Evolutionary conservation across 2,797 vertebrate genomes (phyloP).

Genomic region (Nasua narica): DNA sequence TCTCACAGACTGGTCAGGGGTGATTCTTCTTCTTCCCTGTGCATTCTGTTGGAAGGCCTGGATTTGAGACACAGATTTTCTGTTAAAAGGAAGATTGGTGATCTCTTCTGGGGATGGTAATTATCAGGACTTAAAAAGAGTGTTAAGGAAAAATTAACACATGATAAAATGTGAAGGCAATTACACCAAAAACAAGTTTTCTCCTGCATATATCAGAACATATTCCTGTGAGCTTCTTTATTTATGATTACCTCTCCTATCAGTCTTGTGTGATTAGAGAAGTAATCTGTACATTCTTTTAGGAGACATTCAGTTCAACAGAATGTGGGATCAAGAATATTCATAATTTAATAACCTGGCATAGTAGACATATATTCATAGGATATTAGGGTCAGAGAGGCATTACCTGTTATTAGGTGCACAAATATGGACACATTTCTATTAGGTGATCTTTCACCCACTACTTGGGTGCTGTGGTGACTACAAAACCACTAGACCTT

Average conservation of each 20-base stretch:
- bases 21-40: background rate
- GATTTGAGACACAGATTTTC: background rate
- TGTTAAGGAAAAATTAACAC: background rate
- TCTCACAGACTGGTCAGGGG: background rate
- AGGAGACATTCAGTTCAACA: background rate
- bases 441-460: background rate
- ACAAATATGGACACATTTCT: too few relatives aligned
- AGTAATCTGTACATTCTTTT: background rate
- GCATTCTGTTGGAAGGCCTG: background rate
- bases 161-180: background rate
- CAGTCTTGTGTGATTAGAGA: background rate
- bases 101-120: background rate
- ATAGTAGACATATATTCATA: background rate
- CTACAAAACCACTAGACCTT: background rate
- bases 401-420: background rate
- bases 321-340: background rate
- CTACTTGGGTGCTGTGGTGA: background rate
- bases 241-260: background rate
- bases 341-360: background rate
- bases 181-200: background rate
- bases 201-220: background rate
- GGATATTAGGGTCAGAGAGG: background rate
- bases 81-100: background rate
- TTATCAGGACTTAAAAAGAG: constrained; percentile 5
- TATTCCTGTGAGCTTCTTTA: background rate